A percentile compares a stretch with the other conserved stretches of the same genome.
Evolutionary conservation across 1,140 invertebrate genomes (phyloP).

Genomic region (Leptoteleia sp.): DNA sequence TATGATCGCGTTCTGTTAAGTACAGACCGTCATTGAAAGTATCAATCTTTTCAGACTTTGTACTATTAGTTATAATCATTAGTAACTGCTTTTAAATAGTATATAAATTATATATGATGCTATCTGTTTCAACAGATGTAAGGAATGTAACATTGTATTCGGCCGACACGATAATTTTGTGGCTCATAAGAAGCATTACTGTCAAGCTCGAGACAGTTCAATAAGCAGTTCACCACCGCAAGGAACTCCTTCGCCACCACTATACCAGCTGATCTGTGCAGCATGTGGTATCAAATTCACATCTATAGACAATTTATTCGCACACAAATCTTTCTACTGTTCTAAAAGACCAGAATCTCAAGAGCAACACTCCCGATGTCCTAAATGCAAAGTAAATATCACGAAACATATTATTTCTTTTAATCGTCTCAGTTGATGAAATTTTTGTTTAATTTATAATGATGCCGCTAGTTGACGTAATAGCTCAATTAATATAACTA

Average conservation of each 20-base stretch:
- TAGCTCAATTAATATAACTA: too few species aligned
- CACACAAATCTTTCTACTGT: slow-evolving; percentile 97
- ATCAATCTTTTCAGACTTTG: too few species aligned
- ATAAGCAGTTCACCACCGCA: slow-evolving; percentile 81
- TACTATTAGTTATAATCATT: too few species aligned
- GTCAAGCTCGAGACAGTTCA: slow-evolving; percentile 86
- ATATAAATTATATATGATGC: too few species aligned
- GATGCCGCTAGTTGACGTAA: too few species aligned
- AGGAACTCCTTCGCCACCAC: slow-evolving; percentile 81
- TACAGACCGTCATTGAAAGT: too few species aligned
- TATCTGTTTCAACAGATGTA: slow-evolving; percentile 87
- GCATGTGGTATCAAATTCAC: slow-evolving; percentile 97
- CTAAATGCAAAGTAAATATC: slow-evolving; percentile 84
- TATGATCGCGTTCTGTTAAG: too few species aligned
- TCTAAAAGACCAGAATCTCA: slow-evolving; percentile 85
- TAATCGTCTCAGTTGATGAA: too few species aligned
- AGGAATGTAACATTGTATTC: slow-evolving; percentile 98
- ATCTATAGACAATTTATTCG: slow-evolving; percentile 94
- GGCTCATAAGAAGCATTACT: slow-evolving; percentile 96
- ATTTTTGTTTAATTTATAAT: too few species aligned
- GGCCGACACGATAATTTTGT: slow-evolving; percentile 97
- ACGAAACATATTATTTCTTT: not conserved
- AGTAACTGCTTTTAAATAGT: too few species aligned
- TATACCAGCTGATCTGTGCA: slow-evolving; percentile 91
- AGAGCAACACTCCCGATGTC: slow-evolving; percentile 83